Evolutionary conservation across 2,888 invertebrate genomes (phyloP), one percentile per base, ranked within the genome.

Genomic region (Spisula solida): DNA sequence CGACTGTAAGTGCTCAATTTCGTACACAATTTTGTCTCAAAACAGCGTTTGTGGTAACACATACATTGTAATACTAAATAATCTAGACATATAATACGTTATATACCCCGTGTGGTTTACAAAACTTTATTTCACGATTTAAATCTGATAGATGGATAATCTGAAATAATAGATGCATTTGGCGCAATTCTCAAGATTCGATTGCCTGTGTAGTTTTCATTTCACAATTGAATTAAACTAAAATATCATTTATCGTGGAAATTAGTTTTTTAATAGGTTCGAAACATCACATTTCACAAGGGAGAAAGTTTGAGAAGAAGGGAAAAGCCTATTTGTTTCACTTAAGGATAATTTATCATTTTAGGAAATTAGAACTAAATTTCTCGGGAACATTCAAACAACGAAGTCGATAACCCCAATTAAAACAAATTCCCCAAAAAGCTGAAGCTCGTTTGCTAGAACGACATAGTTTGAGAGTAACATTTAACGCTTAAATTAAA

Each of bases 191-290:
- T 75, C 75, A 34, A 75, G 75, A 31, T 34, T 75, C 75, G 34
- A 75, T 75, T 34, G 75, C 75, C 31, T 1, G 75, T 16, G 34
- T 75, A 75, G 31, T 34, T 75, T 75, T 34, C 75, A 75, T 75
- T 75, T 75, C 75, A 75, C 29, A 34, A 75, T 75, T 34, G 34
- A 75, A 75, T 75, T 75, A 75, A 75, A 75, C 75, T 34, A 75
- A 31, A 75, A 75, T 75, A 75, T 75, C 75, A 34, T 75, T 34
- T 75, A 31, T 34, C 29, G 34, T 75, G 75, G 75, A 75, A 31
- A 75, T 75, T 31, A 31, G 75, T 34, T 75, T 75, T 75, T 75
- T 75, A 75, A 31, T 16, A 34, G n/a, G 29, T 75, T 34, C 31
- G 75, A 75, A 75, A 75, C 29, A 75, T 60, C 31, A 16, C 31